Evolutionary conservation across 2,888 invertebrate genomes (phyloP), one percentile per base, ranked within the genome.

Genomic region (Stenoptilia bipunctidactyla): DNA sequence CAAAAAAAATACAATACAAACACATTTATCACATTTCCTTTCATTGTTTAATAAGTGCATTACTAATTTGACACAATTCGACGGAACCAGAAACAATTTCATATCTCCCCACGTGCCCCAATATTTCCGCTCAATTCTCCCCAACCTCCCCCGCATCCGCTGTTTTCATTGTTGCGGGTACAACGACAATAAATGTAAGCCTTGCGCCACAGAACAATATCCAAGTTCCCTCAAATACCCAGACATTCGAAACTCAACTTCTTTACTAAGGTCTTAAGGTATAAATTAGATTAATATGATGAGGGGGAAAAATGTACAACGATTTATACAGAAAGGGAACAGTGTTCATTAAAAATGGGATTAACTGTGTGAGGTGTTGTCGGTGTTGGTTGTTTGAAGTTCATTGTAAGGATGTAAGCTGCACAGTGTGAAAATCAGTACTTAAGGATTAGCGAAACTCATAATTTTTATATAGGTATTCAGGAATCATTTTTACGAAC

Each of bases 331-430:
- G 43, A 36, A 38, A 54, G 53, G 55, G 54, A 44, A 43, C 47
- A 40, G 47, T 52, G 55, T 60, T 61, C 56, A 66, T 63, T 64
- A 61, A 55, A 53, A 51, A 51, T 47, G 51, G 66, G 60, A 61
- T 68, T 62, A 62, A 53, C 50, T 53, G 41, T 43, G 48, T 40
- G 44, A 42, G 46, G 45, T 20, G n/a, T n/a, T 33, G 33, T 33
- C 12, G 33, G 33, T 9, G 30, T 12, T 12, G 30, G 30, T 30
- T 30, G n/a, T 30, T 30, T 30, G 30, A 30, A 30, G 30, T 30
- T 30, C 9, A 30, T 30, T 30, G 4, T n/a, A 9, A 12, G n/a
- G 30, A 8, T 30, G 30, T n/a, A 30, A 30, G 20, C 20, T 20
- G 20, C 20, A 8, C 4, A 20, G 20, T 20, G 20, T 20, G 20